Evolutionary conservation across 2,888 invertebrate species (phyloP).

Genomic region (Lamproptera curius): DNA sequence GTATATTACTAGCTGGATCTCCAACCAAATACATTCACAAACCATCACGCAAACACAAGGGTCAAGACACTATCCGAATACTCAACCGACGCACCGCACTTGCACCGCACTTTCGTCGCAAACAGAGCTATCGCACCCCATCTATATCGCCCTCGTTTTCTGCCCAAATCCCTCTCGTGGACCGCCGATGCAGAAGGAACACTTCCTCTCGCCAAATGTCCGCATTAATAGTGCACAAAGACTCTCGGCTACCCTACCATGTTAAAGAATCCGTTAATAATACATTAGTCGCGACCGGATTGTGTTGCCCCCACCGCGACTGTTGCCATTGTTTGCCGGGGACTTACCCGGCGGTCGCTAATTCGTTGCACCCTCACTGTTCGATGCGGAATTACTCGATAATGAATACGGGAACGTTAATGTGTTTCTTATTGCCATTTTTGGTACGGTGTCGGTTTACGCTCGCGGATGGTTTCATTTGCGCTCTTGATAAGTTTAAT

Average conservation of each 20-base stretch:
- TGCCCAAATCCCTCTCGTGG: slow-evolving; percentile 45
- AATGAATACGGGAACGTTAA: not conserved
- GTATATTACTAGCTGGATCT: too few species aligned
- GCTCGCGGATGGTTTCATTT: not conserved
- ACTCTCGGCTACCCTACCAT: slow-evolving; percentile 65
- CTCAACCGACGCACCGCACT: too few species aligned
- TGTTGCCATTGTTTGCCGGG: slow-evolving; percentile 73
- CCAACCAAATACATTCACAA: not conserved
- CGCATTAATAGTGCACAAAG: slow-evolving; percentile 40
- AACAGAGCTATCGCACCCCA: too few species aligned
- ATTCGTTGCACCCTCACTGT: slow-evolving; percentile 61
- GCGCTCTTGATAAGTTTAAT: not conserved
- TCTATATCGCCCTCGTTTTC: slow-evolving; percentile 32
- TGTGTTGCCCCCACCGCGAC: slow-evolving; percentile 60
- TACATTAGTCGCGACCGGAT: slow-evolving; percentile 74
- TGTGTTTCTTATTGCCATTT: not conserved
- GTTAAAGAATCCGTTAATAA: slow-evolving; percentile 79
- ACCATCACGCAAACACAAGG: too few species aligned
- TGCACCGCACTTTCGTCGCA: too few species aligned
- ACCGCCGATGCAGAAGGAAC: slow-evolving; percentile 58
- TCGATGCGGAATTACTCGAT: slow-evolving; percentile 31
- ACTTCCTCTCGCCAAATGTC: slow-evolving; percentile 74
- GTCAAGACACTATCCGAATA: too few species aligned
- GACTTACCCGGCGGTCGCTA: slow-evolving; percentile 64
- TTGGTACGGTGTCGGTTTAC: not conserved